Base-by-base conservation (phyloP, 2,113 vertebrate species). In the Urocolius indicus region DNA sequence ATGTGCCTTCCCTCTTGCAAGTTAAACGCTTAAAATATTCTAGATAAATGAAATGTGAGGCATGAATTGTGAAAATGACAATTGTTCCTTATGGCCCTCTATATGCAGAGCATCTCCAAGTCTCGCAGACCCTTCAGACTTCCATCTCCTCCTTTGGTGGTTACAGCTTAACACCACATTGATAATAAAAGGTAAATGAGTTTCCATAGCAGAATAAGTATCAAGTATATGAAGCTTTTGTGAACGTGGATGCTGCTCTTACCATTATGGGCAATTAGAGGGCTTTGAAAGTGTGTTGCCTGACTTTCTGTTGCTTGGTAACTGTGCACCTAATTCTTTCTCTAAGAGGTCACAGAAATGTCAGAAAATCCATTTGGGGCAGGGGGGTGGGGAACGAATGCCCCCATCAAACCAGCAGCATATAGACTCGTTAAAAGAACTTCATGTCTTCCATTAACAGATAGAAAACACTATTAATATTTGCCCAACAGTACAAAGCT, bases 271-370 rank as follows among this genome's bases (percentile, higher is more conserved):
- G 84, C 84, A 91, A 97, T 96, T 95, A 89, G 95, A 95, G 92
- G 94, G 93, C 94, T 93, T 88, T 54, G 81, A 96, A 96, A 96
- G 78, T 68, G 95, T 88, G 94, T 92, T 97, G 69, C 79, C 90
- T 59, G 91, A 94, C 95, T 98, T 93, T 94, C 97, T 93, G 97
- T 98, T 98, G 97, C 98, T 95, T 98, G 93, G 98, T 97, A 98
- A 98, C 98, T 86, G 81, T 96, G 97, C 95, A 96, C 97, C 97
- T 96, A 98, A 97, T 98, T 98, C 98, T 97, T 97, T 94, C 95
- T 95, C 96, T 90, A 84, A 94, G 96, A 98, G 97, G 97, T 98
- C 97, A 98, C 85, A 95, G 96, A 97, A 98, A 97, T 97, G 96
- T 96, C 96, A 97, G 95, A 97, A 95, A 91, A 96, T 96, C 96